A percentile compares a stretch with the other conserved stretches of the same genome.
phyloP scores from a whole-genome alignment of 2,797 vertebrate species.

The Glyptemys insculpta region DNA sequence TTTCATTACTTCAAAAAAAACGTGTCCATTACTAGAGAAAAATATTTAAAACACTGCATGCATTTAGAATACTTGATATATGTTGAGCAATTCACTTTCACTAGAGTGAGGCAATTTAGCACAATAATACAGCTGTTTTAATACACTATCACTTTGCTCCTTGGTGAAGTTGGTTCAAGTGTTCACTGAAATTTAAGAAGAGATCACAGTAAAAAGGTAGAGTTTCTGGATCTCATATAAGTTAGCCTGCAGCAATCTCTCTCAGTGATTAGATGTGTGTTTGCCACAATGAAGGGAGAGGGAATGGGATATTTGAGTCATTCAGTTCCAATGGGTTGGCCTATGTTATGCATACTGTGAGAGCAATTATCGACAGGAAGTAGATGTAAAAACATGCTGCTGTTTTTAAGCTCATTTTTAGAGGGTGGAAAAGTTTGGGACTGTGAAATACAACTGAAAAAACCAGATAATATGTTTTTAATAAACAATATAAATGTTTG shows the following conservation, averaged over 20 bases:
- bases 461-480: conserved; percentile 64
- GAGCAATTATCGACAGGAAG: conserved; percentile 72
- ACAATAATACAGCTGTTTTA: background rate
- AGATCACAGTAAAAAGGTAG: conserved; percentile 54
- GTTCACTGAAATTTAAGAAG: conserved; percentile 42
- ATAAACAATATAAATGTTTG: conserved; percentile 49
- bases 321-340: conserved; percentile 59
- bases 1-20: background rate
- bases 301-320: conserved; percentile 74
- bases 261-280: conserved; percentile 18
- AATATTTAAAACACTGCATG: background rate
- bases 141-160: background rate
- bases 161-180: conserved; percentile 20
- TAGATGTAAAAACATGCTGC: conserved; percentile 76
- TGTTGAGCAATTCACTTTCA: background rate
- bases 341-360: conserved; percentile 56
- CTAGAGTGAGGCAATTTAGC: background rate
- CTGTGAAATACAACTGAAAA: conserved; percentile 61
- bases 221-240: conserved; percentile 64
- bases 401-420: conserved; percentile 62
- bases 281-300: conserved; percentile 34
- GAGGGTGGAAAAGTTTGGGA: conserved; percentile 51
- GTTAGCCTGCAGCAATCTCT: conserved; percentile 44
- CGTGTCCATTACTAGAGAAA: background rate
- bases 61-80: background rate